A percentile compares a stretch with the other conserved stretches of the same genome.
These are phyloP conservation scores for Subacronicta megacephala DNA, from an alignment of 2,888 invertebrate genomes.

Conservation along the genomic window DNA sequence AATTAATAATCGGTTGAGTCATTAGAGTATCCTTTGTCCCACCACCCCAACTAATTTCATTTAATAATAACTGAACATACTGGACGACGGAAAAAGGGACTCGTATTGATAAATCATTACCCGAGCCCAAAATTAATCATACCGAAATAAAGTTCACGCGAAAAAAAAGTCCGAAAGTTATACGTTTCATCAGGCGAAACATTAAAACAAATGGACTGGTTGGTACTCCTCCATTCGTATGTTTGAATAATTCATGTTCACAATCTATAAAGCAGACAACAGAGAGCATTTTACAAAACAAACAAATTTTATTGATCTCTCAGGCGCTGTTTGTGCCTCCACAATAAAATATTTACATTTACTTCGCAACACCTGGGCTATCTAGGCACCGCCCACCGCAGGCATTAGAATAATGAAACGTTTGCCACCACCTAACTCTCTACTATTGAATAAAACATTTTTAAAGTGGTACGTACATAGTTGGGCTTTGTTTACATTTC, in stretches of 20 bases:
- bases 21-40: conserved; percentile 27
- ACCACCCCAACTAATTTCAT: conserved; percentile 3
- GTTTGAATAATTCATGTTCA: conserved; percentile 87
- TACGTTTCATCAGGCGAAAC: conserved; percentile 80
- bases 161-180: conserved; percentile 60
- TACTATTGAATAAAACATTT: conserved; percentile 78
- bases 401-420: conserved; percentile 86
- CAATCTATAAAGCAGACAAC: conserved; percentile 87
- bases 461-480: conserved; percentile 58
- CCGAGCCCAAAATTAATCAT: conserved; percentile 33
- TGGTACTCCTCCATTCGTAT: conserved; percentile 78
- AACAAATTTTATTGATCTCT: conserved; percentile 90
- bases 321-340: conserved; percentile 86
- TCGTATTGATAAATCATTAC: conserved; percentile 16
- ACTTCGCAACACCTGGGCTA: conserved; percentile 85
- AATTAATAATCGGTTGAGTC: conserved; percentile 25
- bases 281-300: conserved; percentile 88
- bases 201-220: conserved; percentile 84
- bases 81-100: conserved; percentile 14
- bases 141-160: conserved; percentile 27
- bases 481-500: conserved; percentile 45
- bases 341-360: conserved; percentile 89
- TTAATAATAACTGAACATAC: conserved; percentile 29
- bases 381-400: conserved; percentile 75
- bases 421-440: conserved; percentile 71